Base-by-base conservation (phyloP, 2,113 vertebrate genomes). In the Nycticryphes semicollaris region DNA sequence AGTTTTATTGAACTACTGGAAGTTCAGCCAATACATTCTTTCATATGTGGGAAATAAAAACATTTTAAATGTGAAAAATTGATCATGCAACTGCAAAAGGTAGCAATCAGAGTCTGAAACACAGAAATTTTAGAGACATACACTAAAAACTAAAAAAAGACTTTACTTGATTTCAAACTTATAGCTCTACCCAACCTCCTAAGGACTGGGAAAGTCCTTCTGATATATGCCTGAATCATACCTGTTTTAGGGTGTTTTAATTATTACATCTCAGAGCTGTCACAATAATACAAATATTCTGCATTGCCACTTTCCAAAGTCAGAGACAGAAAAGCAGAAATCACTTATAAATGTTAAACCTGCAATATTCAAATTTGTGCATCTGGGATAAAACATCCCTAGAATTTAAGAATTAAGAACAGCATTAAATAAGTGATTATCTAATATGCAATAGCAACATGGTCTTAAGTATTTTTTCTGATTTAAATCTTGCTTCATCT, bases 401-500 rank as follows among this genome's bases (percentile, higher is more conserved):
- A 87, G 66, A 94, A 68, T 84, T 87, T 94, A 92, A 82, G 35
- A 92, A 48, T 39, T 39, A 39, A 39, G 39, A 39, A 43, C 30
- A 59, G 4, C 48, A 75, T 84, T 73, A 87, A 92, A 89, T 75
- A 91, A 87, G 35, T 53, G 7, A 89, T 94, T 93, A 68, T 95
- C 81, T 91, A 87, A 78, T 73, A 69, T 57, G 37, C n/a, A 85
- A 82, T 13, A 13, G 62, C 57, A 91, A 94, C 77, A 79, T 1
- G 2, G 28, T 18, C 74, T 89, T 60, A 82, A 87, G 45, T 94
- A 84, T 87, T 94, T 94, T 94, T 96, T 95, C 74, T 93, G 19
- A 73, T 96, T 91, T 93, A 93, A 82, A 94, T 89, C 69, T 91
- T 97, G 62, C 24, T 96, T 94, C 81, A 53, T 75, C 39, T 95